A percentile compares a stretch with the other conserved stretches of the same genome.
phyloP scores from a whole-genome alignment of 2,113 vertebrate species.

The Neodon shergylaensis region DNA sequence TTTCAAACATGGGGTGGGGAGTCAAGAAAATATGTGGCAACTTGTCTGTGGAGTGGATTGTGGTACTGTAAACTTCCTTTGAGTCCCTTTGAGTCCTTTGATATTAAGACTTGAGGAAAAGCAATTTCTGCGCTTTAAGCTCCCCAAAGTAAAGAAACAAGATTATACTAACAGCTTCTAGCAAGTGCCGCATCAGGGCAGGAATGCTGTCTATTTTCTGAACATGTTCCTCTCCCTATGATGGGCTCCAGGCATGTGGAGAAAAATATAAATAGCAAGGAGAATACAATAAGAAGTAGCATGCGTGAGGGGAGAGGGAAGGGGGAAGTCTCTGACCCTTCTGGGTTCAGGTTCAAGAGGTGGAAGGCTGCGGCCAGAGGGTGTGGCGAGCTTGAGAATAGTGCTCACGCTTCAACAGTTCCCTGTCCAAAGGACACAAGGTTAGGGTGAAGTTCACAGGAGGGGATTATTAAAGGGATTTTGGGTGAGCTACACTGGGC shows the following conservation, averaged over 20 bases:
- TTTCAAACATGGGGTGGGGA: not conserved
- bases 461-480: constrained; percentile 14
- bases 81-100: not conserved
- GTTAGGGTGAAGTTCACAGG: constrained; percentile 31
- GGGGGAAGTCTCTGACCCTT: not conserved
- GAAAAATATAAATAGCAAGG: not conserved
- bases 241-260: not conserved
- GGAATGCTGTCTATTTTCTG: constrained; percentile 40
- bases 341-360: not conserved
- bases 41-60: not conserved
- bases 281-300: fast-evolving
- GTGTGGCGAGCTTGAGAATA: not conserved
- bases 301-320: no score
- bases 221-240: not conserved
- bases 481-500: not conserved
- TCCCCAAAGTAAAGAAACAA: constrained; percentile 20
- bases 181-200: not conserved
- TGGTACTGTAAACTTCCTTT: not conserved
- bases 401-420: not conserved
- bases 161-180: constrained; percentile 35
- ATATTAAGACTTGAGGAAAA: constrained; percentile 27
- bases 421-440: not conserved
- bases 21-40: not conserved
- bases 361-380: not conserved
- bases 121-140: constrained; percentile 15